Evolutionary conservation across 2,113 vertebrate genomes (phyloP), one percentile per base, ranked within the genome.

Genomic region (Eudyptes chrysolophus): DNA sequence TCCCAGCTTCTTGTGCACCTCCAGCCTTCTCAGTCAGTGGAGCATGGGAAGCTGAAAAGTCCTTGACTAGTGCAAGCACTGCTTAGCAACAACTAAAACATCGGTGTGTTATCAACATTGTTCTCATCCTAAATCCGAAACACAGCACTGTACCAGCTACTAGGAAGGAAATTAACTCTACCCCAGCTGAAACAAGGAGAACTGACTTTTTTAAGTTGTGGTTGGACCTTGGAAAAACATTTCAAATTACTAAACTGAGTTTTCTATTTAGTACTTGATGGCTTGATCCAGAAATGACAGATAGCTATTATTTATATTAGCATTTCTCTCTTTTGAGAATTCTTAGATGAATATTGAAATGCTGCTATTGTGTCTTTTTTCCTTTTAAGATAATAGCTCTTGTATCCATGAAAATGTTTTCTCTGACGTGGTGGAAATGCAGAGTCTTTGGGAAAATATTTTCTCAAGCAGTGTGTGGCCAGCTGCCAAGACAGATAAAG

Each of bases 401-500:
- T 58, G 20, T 62, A 8, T 81, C 69, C 64, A 38, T 32, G 55
- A 68, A 90, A 79, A 87, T 71, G 15, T 84, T 95, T 77, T 92
- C 22, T 81, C 72, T 87, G 55, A 79, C 12, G 0, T 91, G 83
- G 51, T 89, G 42, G 91, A 83, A 84, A 44, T 38, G 64, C 95
- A 64, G 10, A 60, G 64, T n/a, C 76, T 78, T 95, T 84, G 84
- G 85, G 85, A 97, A 96, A 94, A 94, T 94, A 95, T 84, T 95
- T 97, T 95, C 58, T 77, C 70, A 71, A 87, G 92, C 57, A 51
- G 26, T 15, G 9, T 30, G 48, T 78, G 80, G 92, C 87, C 64
- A 84, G 60, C 48, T 64, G 89, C 93, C 96, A 91, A 82, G 83
- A 61, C 38, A 96, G 80, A 95, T 48, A 92, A 62, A 86, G 44